Base-by-base conservation (phyloP, 2,113 vertebrate genomes). In the Polypterus bichir region DNA sequence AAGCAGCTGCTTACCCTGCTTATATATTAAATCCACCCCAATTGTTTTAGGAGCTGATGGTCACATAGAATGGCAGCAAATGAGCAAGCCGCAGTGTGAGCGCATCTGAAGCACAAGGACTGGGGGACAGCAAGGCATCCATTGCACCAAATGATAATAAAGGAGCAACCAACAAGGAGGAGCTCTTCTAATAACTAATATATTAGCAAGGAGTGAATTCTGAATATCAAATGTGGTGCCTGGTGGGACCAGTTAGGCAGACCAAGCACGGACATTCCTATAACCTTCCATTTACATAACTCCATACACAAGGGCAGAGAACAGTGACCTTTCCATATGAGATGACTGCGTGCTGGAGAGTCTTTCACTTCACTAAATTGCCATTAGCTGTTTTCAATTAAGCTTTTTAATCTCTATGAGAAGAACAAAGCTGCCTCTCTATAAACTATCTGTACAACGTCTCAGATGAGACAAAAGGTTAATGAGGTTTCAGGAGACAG, bases 351-450 rank as follows among this genome's bases (percentile, higher is more conserved):
- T 53, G 57, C 62, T 54, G 51, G 45, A 47, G 48, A 57, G 61
- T 64, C 66, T 66, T 63, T 58, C 60, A 59, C 60, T 58, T 58
- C 44, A 60, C 66, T 44, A 67, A 67, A 69, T 69, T 64, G 55
- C 61, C 62, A 70, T 66, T 70, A 70, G 57, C 57, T 62, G 49
- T 47, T 57, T 64, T 65, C 64, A 69, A 70, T 68, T 66, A 70
- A 65, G 57, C 54, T 49, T 56, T 67, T 63, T 68, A 69, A 66
- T 64, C 59, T 68, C 59, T 56, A 59, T 6, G 48, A 46, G 4
- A 62, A 54, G 47, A 66, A 62, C 62, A 66, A 70, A 68, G 63
- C 46, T 9, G 9, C 27, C 57, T 55, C 27, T 56, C 59, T 9
- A 7, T 59, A 49, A 62, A 68, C 61, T 59, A 47, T 60, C 46